Evolutionary conservation across 2,113 vertebrate species (phyloP).

Genomic region (Antennarius striatus): DNA sequence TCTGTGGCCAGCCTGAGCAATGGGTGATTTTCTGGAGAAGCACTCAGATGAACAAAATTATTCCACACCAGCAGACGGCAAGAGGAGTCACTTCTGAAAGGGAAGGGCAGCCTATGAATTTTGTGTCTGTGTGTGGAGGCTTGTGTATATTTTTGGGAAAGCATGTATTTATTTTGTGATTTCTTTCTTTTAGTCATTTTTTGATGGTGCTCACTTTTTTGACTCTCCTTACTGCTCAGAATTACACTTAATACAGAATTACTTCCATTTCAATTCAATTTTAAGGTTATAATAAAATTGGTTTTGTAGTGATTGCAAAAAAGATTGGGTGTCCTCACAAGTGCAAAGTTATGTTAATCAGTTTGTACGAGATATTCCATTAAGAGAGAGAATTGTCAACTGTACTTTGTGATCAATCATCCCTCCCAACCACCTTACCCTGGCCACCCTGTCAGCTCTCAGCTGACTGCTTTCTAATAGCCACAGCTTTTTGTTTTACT

Average conservation of each 20-base stretch:
- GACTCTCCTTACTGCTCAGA: background rate
- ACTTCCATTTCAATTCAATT: background rate
- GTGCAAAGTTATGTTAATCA: too few species aligned
- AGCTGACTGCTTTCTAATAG: constrained; percentile 64
- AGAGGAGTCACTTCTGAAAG: constrained; percentile 46
- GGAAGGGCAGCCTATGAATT: constrained; percentile 51
- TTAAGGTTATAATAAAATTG: background rate
- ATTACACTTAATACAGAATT: background rate
- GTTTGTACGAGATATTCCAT: too few species aligned
- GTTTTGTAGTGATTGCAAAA: too few species aligned
- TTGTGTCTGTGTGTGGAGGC: constrained; percentile 4
- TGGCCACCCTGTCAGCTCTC: constrained; percentile 51
- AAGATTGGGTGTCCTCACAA: too few species aligned
- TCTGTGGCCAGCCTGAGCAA: constrained; percentile 49
- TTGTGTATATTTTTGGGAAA: background rate
- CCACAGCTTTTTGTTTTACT: constrained; percentile 72
- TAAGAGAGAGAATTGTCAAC: constrained; percentile 50
- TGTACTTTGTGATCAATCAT: constrained; percentile 64
- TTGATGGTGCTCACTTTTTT: background rate
- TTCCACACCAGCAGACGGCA: constrained; percentile 62
- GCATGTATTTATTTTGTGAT: background rate
- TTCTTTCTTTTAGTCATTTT: background rate
- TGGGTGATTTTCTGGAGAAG: constrained; percentile 63
- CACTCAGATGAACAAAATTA: constrained; percentile 72
- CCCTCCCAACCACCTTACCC: constrained; percentile 19